A percentile compares a stretch with the other conserved stretches of the same genome.
Conservation (phyloP, 2,888 invertebrate genomes). For the Corbicula japonica region DNA sequence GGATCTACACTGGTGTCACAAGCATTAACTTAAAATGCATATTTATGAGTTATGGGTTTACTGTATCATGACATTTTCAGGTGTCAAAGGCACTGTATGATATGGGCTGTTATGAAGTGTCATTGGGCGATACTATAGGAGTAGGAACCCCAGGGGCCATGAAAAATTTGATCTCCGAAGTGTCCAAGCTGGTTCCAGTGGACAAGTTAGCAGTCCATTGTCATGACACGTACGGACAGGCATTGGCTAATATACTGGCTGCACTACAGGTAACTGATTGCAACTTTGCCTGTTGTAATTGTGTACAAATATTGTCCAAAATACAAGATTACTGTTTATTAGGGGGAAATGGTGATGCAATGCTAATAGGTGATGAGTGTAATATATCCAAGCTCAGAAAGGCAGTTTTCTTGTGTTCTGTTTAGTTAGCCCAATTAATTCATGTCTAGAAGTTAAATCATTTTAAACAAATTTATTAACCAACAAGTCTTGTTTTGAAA, state of each 20-base stretch:
- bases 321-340: background rate
- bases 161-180: constrained; percentile 91
- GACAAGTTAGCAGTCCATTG: constrained; percentile 95
- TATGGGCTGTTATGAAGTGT: constrained; percentile 98
- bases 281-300: background rate
- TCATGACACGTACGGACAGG: constrained; percentile 99
- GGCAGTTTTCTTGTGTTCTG: no score
- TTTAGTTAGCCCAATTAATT: no score
- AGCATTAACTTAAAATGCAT: no score
- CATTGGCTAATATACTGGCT: constrained; percentile 95
- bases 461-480: no score
- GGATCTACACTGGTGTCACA: no score
- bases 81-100: constrained; percentile 91
- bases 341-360: background rate
- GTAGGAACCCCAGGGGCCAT: constrained; percentile 92
- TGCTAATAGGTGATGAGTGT: no score
- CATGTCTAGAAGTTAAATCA: no score
- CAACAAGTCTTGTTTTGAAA: no score
- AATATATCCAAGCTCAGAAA: no score
- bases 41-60: no score
- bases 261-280: constrained; percentile 91
- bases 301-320: background rate
- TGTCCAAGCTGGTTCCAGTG: constrained; percentile 89
- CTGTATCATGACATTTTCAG: no score
- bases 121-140: constrained; percentile 98